phyloP scores from a whole-genome alignment of 2,797 vertebrate genomes.

The Poecilia velifera region DNA sequence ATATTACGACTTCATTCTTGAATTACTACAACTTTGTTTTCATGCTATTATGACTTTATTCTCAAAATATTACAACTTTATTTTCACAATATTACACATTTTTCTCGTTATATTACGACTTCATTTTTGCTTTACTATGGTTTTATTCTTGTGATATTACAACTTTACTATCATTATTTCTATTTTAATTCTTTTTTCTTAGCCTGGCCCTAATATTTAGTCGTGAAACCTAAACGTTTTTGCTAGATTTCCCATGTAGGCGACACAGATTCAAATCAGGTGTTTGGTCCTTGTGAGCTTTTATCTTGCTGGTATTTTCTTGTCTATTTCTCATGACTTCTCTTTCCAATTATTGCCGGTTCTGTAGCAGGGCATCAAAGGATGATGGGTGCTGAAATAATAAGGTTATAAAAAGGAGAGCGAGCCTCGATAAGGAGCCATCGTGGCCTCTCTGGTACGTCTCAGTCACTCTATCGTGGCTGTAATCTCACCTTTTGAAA shows the following conservation, averaged over 20 bases:
- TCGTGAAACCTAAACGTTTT: background rate
- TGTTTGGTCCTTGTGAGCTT: conserved; percentile 2
- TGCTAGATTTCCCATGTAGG: background rate
- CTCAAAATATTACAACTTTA: too few relatives aligned
- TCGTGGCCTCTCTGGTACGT: background rate
- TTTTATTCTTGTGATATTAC: too few relatives aligned
- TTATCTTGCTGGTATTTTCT: conserved; percentile 13
- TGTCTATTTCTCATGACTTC: background rate
- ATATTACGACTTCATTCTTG: too few relatives aligned
- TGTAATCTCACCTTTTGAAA: conserved; percentile 39
- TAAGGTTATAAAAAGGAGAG: conserved; percentile 42
- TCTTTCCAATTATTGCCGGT: conserved; percentile 15
- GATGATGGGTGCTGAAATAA: conserved; percentile 17
- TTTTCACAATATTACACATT: too few relatives aligned
- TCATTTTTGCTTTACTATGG: too few relatives aligned
- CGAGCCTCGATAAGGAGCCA: conserved; percentile 26
- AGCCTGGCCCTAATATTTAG: too few relatives aligned
- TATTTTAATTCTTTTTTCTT: too few relatives aligned
- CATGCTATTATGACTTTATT: too few relatives aligned
- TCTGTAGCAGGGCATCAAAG: conserved; percentile 6
- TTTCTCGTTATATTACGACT: too few relatives aligned
- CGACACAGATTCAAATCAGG: background rate
- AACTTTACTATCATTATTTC: too few relatives aligned
- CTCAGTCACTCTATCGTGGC: conserved; percentile 31
- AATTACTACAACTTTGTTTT: too few relatives aligned